Base-by-base conservation (phyloP, 1,140 invertebrate species). In the Drosophila hydei region DNA sequence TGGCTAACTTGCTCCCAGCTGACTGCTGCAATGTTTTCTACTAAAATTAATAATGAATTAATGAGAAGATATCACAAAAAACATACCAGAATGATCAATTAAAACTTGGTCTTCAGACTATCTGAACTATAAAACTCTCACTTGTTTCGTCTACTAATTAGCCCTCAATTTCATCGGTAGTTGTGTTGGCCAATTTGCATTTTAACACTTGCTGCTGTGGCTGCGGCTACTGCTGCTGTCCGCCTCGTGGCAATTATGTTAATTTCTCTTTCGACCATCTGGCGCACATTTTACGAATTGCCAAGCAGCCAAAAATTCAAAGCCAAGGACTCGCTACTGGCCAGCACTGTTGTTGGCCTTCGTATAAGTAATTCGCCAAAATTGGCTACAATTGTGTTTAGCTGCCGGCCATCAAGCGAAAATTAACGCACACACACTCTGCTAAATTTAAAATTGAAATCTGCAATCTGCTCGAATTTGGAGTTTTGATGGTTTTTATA, bases 301-400 rank as follows among this genome's bases (percentile, higher is more conserved):
- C 78, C 70, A 83, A 83, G 84, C 18, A 79, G 59, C 60, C 64
- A 65, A 69, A 81, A 77, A 77, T 80, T 69, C 73, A 77, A 63
- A 77, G 76, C 69, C 77, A 79, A 73, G 73, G 72, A 59, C 77
- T 33, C 19, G 5, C 16, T 14, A 4, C 2, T 11, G 2, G 18
- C 42, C 7, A 18, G 7, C 43, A 19, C 19, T 21, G 19, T 12
- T 12, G 43, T 6, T 47, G 78, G n/a, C 73, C 63, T 64, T 73
- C 42, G 71, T 77, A 42, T 51, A 43, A 48, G 45, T 79, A 84
- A 84, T 63, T 72, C 54, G 67, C 56, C 48, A 36, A 76, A 84
- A 77, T 84, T 85, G 77, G 61, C 79, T 70, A 69, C 64, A 77
- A 85, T 80, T 74, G 81, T 77, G 77, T 74, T 87, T 80, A 23